phyloP scores from a whole-genome alignment of 2,113 vertebrate genomes.

The Peromyscus californicus region DNA sequence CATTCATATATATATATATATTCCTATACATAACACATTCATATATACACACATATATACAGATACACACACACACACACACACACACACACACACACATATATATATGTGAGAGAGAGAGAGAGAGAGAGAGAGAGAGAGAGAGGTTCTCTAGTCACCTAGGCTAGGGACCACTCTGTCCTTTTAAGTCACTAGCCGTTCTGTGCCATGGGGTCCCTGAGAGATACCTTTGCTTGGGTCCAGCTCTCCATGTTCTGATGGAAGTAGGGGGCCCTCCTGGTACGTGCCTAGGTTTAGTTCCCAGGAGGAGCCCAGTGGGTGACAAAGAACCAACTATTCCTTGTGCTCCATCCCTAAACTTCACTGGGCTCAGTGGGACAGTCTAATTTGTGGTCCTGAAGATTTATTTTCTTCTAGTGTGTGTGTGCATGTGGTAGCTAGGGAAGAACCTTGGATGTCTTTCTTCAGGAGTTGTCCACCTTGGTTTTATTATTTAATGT shows the following conservation, averaged over 20 bases:
- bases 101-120: too few relatives aligned
- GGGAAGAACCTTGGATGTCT: background rate
- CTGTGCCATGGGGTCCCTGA: fast-evolving
- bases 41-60: too few relatives aligned
- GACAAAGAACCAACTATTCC: background rate
- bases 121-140: too few relatives aligned
- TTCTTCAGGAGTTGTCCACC: background rate
- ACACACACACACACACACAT: too few relatives aligned
- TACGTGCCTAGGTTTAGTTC: too few relatives aligned
- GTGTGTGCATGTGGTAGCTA: background rate
- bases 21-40: too few relatives aligned
- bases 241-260: background rate
- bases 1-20: too few relatives aligned
- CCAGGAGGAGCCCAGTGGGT: fast-evolving
- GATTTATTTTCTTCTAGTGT: background rate
- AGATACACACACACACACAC: too few relatives aligned
- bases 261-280: background rate
- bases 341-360: background rate
- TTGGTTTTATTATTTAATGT: background rate
- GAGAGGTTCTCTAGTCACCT: background rate
- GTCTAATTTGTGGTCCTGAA: background rate
- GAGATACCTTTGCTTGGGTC: background rate
- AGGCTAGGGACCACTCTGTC: background rate
- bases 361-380: background rate
- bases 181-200: fast-evolving